These are phyloP conservation scores for Limanda limanda DNA, from an alignment of 2,113 vertebrate genomes.

Conservation along the genomic window DNA sequence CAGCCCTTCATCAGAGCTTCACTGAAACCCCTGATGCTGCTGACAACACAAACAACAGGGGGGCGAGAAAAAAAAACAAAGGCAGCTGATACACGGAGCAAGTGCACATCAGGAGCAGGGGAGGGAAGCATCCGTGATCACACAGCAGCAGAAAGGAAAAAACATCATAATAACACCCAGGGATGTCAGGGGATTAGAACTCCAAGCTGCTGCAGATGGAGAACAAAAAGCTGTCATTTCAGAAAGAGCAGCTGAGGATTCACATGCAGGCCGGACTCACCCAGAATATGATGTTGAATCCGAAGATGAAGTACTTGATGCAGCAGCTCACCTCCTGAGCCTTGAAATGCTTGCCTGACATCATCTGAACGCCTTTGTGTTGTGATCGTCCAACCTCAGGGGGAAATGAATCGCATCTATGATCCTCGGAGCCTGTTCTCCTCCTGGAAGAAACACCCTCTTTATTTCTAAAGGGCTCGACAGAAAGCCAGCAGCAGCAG, in stretches of 20 bases:
- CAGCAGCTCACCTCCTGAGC: slow-evolving; percentile 99
- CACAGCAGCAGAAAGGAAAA: not conserved
- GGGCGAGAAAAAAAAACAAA: slow-evolving; percentile 16
- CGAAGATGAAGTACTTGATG: slow-evolving; percentile 99
- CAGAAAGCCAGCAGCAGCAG: slow-evolving; percentile 23
- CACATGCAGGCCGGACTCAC: slow-evolving; percentile 82
- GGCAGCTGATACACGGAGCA: slow-evolving; percentile 30
- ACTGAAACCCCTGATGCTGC: slow-evolving; percentile 1
- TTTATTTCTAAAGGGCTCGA: not conserved
- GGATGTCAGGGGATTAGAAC: not conserved
- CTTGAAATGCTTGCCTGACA: slow-evolving; percentile 98
- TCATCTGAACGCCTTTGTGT: slow-evolving; percentile 72
- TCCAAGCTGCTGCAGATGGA: not conserved
- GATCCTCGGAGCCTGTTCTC: slow-evolving; percentile 22
- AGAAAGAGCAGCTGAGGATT: not conserved
- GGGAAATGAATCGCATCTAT: slow-evolving; percentile 52
- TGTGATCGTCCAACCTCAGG: not conserved
- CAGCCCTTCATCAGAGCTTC: slow-evolving; percentile 6
- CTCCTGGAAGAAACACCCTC: slow-evolving; percentile 47
- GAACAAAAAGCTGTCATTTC: not conserved
- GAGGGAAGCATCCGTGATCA: slow-evolving; percentile 11
- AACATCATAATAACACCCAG: not conserved
- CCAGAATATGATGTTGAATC: slow-evolving; percentile 99
- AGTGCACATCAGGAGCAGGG: slow-evolving; percentile 39
- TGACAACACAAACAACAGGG: not conserved